Evolutionary conservation across 2,888 invertebrate genomes (phyloP).

Genomic region (Micoletzkya japonica): DNA sequence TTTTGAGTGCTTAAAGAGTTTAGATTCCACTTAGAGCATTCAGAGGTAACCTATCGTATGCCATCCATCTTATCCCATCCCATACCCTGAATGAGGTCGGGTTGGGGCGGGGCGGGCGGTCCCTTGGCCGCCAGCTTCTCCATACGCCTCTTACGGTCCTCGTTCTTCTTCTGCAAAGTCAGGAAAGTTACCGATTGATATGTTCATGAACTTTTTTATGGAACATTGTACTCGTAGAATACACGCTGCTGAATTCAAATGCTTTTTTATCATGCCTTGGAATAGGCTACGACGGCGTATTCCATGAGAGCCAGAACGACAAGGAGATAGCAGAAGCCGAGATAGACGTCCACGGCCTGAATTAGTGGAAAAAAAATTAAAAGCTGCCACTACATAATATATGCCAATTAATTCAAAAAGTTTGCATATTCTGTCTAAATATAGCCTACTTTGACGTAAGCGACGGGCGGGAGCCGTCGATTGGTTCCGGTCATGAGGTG

Average conservation of each 20-base stretch:
- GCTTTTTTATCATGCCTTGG: slow-evolving; percentile 35
- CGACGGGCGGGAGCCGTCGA: slow-evolving; percentile 49
- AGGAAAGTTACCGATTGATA: not conserved
- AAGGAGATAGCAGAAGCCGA: slow-evolving; percentile 54
- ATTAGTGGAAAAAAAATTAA: not conserved
- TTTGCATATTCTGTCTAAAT: not conserved
- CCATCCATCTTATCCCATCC: not conserved
- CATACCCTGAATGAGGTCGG: slow-evolving; percentile 50
- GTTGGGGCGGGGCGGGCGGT: slow-evolving; percentile 45
- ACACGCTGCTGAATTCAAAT: not conserved
- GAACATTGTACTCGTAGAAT: not conserved
- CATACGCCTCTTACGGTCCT: slow-evolving; percentile 41
- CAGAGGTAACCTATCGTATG: not conserved
- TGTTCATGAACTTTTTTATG: not conserved
- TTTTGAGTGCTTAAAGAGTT: no score
- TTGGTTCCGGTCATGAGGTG: slow-evolving; percentile 76
- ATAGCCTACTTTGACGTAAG: slow-evolving; percentile 46
- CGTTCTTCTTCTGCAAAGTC: slow-evolving; percentile 45
- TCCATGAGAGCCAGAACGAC: slow-evolving; percentile 53
- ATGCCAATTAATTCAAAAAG: not conserved
- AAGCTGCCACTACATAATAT: not conserved
- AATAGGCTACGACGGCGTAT: slow-evolving; percentile 54
- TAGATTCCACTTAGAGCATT: slow-evolving; percentile 21
- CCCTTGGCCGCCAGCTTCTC: slow-evolving; percentile 42
- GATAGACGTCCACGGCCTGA: slow-evolving; percentile 52